Evolutionary conservation across 2,113 vertebrate species (phyloP).

Genomic region (Bettongia penicillata): DNA sequence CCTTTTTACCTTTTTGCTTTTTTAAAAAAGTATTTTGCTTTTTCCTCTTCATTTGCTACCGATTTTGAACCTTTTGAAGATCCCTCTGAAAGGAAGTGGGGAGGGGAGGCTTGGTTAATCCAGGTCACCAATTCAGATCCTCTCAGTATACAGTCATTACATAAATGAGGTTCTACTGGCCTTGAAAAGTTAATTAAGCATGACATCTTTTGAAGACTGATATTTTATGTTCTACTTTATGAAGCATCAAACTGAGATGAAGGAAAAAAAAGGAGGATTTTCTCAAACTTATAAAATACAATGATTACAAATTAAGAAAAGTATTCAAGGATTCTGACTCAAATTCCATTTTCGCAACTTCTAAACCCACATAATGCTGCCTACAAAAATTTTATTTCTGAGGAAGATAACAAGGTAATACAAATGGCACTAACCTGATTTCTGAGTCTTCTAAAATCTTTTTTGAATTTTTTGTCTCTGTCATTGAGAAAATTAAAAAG

Average conservation of each 20-base stretch:
- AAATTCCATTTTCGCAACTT: constrained; percentile 51
- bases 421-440: constrained; percentile 5
- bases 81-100: not conserved
- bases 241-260: constrained; percentile 42
- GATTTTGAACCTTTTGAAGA: not conserved
- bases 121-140: not conserved
- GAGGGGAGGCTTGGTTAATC: not conserved
- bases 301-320: constrained; percentile 38
- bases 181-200: not conserved
- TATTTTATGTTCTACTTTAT: constrained; percentile 55
- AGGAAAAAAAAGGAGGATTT: not conserved
- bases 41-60: constrained; percentile 14
- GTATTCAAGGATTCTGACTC: constrained; percentile 30
- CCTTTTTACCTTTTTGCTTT: constrained; percentile 22
- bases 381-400: not conserved
- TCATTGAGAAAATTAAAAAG: constrained; percentile 28
- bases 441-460: constrained; percentile 25
- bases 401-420: constrained; percentile 8
- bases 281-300: constrained; percentile 26
- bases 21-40: not conserved
- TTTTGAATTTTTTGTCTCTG: constrained; percentile 39
- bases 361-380: not conserved
- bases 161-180: not conserved
- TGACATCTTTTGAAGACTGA: constrained; percentile 9
- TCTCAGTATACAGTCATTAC: not conserved